Conservation (phyloP, 37 sponge, comb jelly and placozoan genomes). For the Spongia lamella region DNA sequence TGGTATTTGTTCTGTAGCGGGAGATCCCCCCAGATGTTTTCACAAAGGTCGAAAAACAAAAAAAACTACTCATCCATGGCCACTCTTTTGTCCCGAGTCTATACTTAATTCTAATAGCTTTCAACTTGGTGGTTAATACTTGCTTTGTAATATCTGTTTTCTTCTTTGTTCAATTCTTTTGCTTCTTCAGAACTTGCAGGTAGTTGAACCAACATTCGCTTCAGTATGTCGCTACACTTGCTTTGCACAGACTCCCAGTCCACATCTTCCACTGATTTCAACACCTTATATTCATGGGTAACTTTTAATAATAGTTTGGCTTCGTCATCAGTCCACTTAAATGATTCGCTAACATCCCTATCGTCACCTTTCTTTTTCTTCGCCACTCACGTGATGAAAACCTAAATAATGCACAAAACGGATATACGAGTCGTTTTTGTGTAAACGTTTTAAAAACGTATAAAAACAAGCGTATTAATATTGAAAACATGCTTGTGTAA, state of each 20-base stretch:
- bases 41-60: neutral
- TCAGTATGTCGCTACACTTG: slow-evolving; percentile 11
- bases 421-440: too few relatives aligned
- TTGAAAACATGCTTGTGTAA: too few relatives aligned
- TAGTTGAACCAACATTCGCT: neutral
- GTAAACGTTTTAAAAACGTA: too few relatives aligned
- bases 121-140: slow-evolving; percentile 9
- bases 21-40: neutral
- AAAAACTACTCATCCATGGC: neutral
- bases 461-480: too few relatives aligned
- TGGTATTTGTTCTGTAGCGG: neutral
- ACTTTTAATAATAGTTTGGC: neutral
- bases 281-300: too few relatives aligned
- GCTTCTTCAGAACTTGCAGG: neutral
- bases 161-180: slow-evolving; percentile 1
- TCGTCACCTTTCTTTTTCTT: too few relatives aligned
- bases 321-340: too few relatives aligned
- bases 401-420: too few relatives aligned
- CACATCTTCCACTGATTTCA: too few relatives aligned
- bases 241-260: slow-evolving; percentile 16
- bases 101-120: slow-evolving; percentile 6
- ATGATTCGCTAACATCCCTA: neutral
- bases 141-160: slow-evolving; percentile 10
- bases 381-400: too few relatives aligned
- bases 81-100: neutral